phyloP scores from a whole-genome alignment of 37 sponge, comb jelly and placozoan species.

The Spongia lamella region DNA sequence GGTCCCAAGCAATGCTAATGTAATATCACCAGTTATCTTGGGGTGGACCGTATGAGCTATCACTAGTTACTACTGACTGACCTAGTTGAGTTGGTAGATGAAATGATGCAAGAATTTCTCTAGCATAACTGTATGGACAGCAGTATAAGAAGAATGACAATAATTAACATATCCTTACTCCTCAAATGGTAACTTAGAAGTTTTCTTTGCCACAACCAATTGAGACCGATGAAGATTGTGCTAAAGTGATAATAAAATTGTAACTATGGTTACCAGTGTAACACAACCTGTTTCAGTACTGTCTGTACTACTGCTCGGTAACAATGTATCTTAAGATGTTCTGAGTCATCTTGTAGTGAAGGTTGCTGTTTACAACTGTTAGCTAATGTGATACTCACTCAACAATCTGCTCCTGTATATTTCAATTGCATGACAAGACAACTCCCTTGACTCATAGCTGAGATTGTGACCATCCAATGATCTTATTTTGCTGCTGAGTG shows the following conservation, averaged over 20 bases:
- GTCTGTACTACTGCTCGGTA: conserved; percentile 67
- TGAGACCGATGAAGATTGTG: conserved; percentile 55
- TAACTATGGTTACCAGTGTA: not conserved
- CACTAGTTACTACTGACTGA: conserved; percentile 7
- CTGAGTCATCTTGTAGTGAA: conserved; percentile 5
- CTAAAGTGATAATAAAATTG: conserved; percentile 1
- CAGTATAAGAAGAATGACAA: not conserved
- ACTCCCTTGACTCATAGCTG: conserved; percentile 69
- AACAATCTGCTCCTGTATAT: conserved; percentile 32
- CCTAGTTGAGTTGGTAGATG: conserved; percentile 13
- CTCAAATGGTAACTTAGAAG: conserved; percentile 66
- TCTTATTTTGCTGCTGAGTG: conserved; percentile 45
- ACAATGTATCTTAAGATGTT: conserved; percentile 67
- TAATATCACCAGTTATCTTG: too few species aligned
- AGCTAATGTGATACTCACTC: conserved; percentile 13
- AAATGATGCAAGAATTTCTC: conserved; percentile 27
- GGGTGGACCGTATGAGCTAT: not conserved
- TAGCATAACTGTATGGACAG: conserved; percentile 35
- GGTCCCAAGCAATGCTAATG: too few species aligned
- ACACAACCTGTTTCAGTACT: conserved; percentile 55
- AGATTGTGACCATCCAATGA: conserved; percentile 30
- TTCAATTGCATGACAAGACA: conserved; percentile 73
- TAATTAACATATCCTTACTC: conserved; percentile 32
- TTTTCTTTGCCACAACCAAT: conserved; percentile 38
- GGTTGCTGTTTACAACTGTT: too few species aligned